phyloP scores from a whole-genome alignment of 2,797 vertebrate genomes.

The Mus minutoides region DNA sequence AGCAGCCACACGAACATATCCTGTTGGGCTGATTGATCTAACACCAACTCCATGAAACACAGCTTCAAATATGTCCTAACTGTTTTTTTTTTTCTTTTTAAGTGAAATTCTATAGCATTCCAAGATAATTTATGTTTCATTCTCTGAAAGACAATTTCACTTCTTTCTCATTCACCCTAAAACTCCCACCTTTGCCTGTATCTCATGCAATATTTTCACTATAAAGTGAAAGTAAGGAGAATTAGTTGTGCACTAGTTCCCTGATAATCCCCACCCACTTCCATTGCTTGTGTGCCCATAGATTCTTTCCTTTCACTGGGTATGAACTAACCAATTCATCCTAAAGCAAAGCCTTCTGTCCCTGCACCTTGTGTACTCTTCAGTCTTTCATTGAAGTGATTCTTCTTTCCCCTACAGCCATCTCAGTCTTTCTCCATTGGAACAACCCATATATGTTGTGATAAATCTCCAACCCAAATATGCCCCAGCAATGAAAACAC shows the following conservation, averaged over 20 bases:
- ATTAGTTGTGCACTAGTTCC: not conserved
- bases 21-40: not conserved
- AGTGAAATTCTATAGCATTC: not conserved
- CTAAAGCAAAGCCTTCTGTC: not conserved
- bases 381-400: not conserved
- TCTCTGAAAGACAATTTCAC: not conserved
- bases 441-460: not conserved
- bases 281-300: fast-evolving
- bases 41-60: not conserved
- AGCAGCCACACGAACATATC: not conserved
- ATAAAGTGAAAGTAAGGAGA: not conserved
- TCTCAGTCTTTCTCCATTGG: not conserved
- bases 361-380: too few species aligned
- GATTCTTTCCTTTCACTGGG: not conserved
- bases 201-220: not conserved
- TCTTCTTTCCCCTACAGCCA: not conserved
- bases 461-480: too few species aligned
- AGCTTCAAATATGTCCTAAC: not conserved
- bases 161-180: not conserved
- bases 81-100: not conserved
- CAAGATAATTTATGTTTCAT: not conserved
- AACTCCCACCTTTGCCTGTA: not conserved
- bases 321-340: not conserved
- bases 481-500: too few species aligned
- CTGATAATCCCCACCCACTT: not conserved